phyloP scores from a whole-genome alignment of 2,113 vertebrate genomes.

The Bufo gargarizans region DNA sequence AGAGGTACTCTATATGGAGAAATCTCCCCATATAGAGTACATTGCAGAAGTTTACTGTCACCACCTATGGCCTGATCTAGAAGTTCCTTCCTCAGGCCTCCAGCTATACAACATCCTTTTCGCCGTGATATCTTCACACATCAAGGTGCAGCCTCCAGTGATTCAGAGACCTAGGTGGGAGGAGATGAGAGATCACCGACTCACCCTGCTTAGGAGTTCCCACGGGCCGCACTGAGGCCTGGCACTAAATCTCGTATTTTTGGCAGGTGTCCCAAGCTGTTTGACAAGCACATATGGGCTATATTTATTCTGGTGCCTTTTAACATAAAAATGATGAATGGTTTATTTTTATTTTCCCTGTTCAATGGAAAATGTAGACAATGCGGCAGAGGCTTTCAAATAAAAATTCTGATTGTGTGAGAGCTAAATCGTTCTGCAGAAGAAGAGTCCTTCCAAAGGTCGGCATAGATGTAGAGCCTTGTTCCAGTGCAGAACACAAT shows the following conservation, averaged over 20 bases:
- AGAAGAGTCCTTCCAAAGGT: neutral
- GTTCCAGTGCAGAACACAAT: neutral
- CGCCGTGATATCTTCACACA: conserved; percentile 14
- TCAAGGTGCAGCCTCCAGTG: conserved; percentile 30
- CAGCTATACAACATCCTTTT: neutral
- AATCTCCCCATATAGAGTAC: neutral
- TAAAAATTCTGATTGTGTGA: neutral
- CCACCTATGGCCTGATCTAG: neutral
- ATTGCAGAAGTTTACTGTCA: neutral
- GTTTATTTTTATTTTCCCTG: conserved; percentile 10
- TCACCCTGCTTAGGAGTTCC: conserved; percentile 50
- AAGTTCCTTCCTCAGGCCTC: neutral
- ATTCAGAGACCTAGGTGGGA: conserved; percentile 10
- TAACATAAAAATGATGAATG: conserved; percentile 30
- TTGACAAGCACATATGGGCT: conserved; percentile 24
- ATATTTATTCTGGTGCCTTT: conserved; percentile 46
- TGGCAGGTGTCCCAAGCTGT: conserved; percentile 31
- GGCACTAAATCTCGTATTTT: conserved; percentile 37
- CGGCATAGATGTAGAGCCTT: neutral
- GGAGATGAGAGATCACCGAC: conserved; percentile 25
- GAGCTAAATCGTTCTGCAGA: neutral
- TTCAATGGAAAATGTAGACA: neutral
- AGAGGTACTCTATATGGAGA: too few relatives aligned
- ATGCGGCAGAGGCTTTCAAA: neutral
- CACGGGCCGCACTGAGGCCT: conserved; percentile 23